Base-by-base conservation (phyloP, 1,140 invertebrate species). In the Drosophila ambigua region DNA sequence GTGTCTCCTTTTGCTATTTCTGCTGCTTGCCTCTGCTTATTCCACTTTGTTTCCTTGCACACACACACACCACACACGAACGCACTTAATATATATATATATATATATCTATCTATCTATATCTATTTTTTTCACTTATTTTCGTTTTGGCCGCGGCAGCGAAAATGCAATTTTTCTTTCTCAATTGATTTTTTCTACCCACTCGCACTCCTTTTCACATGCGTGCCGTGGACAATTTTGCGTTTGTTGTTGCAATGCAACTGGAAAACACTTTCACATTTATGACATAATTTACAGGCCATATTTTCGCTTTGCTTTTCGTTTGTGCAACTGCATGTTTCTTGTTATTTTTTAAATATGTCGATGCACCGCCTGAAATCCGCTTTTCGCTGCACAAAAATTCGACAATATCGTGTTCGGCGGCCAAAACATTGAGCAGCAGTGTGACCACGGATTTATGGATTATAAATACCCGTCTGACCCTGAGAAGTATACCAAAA, bases 1-100 rank as follows among this genome's bases (percentile, higher is more conserved):
- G 78, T 72, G 78, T 81, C 84, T 87, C 83, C 83, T 87, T 82
- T 87, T 83, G 83, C 79, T 84, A 79, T 84, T 84, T 84, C 64
- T 83, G 72, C 83, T 73, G 81, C 67, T 67, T 71, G 62, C 78
- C 77, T 63, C 65, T 82, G 59, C 44, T 64, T 57, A 64, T 69
- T 67, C 65, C 53, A 46, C 28, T 41, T 46, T 26, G 31, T 69
- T 68, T 77, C 80, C 80, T 78, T 74, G 72, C 75, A 69, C 55
- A 60, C 61, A 67, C 73, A 49, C 59, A 66, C 66, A 69, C 73
- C 65, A 74, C 48, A 57, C 41, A 52, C 75, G 69, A 75, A 83
- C 79, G 72, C 66, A 83, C 74, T 83, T 83, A 59, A 79, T 77
- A 72, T 68, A 43, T 49, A 62, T 64, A 41, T 72, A 52, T n/a